These are phyloP conservation scores for Pachydiplax longipennis DNA, from an alignment of 2,888 invertebrate genomes.

Conservation along the genomic window DNA sequence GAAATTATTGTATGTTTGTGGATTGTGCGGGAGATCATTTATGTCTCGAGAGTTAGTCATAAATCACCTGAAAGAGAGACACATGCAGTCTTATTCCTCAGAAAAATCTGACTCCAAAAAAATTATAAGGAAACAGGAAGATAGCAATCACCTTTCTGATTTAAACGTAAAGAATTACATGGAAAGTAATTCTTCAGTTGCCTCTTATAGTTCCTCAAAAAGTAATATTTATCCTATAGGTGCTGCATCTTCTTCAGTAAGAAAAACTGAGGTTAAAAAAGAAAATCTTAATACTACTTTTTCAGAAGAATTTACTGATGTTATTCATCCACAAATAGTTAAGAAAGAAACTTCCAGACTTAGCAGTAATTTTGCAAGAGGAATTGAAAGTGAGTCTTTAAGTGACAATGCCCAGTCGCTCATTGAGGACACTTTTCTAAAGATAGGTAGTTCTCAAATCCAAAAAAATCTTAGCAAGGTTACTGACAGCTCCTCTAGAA, in stretches of 20 bases:
- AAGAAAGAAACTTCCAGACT: background rate
- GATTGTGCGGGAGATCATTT: slow-evolving; percentile 46
- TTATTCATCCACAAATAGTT: background rate
- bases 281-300: background rate
- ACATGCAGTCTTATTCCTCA: slow-evolving; percentile 46
- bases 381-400: background rate
- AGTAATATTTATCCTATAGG: background rate
- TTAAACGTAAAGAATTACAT: background rate
- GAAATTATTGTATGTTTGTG: slow-evolving; percentile 47
- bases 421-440: background rate
- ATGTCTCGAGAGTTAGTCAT: slow-evolving; percentile 40
- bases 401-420: background rate
- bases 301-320: background rate
- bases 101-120: slow-evolving; percentile 34
- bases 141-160: background rate
- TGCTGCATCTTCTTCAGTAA: background rate
- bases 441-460: background rate
- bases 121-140: background rate
- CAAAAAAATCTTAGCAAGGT: background rate
- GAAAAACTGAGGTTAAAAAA: background rate
- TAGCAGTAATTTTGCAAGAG: background rate
- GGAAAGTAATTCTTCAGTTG: background rate
- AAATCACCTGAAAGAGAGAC: slow-evolving; percentile 35
- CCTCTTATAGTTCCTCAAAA: background rate
- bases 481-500: too few relatives aligned